phyloP scores from a whole-genome alignment of 2,888 invertebrate species.

The Habroteleia sp. region DNA sequence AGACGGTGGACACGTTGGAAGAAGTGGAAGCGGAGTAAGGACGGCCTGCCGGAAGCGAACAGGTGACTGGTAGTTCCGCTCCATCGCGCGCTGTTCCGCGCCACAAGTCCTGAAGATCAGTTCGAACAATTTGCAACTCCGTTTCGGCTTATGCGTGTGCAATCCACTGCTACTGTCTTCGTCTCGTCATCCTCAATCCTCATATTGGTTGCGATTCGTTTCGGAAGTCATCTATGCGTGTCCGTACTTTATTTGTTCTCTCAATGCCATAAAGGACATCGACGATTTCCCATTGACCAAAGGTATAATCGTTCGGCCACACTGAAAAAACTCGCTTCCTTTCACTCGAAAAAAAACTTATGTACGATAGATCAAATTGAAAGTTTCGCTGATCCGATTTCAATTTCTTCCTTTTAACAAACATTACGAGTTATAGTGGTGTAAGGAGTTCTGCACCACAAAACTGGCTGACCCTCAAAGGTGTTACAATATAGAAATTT shows the following conservation, averaged over 20 bases:
- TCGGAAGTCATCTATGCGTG: constrained; percentile 52
- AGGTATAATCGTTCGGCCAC: constrained; percentile 27
- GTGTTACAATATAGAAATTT: no score
- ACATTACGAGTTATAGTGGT: no score
- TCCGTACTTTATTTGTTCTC: constrained; percentile 54
- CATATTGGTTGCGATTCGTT: constrained; percentile 63
- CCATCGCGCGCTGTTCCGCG: constrained; percentile 80
- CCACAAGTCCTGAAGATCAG: constrained; percentile 79
- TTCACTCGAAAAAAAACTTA: constrained; percentile 43
- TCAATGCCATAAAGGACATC: constrained; percentile 52
- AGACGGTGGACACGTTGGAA: constrained; percentile 53
- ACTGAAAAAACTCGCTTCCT: constrained; percentile 42
- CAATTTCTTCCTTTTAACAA: no score
- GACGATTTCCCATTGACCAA: constrained; percentile 57
- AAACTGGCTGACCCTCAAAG: no score
- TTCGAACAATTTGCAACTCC: constrained; percentile 70
- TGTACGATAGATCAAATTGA: constrained; percentile 44
- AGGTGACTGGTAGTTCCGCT: constrained; percentile 81
- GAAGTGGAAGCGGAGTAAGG: constrained; percentile 63
- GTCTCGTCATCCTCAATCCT: constrained; percentile 44
- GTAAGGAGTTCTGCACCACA: no score
- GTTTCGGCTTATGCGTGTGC: constrained; percentile 70
- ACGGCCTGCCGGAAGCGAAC: constrained; percentile 80
- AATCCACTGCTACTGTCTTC: constrained; percentile 65
- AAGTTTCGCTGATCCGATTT: constrained; percentile 28